Base-by-base conservation (phyloP, 2,888 invertebrate genomes). In the Lithophane semibrunnea region DNA sequence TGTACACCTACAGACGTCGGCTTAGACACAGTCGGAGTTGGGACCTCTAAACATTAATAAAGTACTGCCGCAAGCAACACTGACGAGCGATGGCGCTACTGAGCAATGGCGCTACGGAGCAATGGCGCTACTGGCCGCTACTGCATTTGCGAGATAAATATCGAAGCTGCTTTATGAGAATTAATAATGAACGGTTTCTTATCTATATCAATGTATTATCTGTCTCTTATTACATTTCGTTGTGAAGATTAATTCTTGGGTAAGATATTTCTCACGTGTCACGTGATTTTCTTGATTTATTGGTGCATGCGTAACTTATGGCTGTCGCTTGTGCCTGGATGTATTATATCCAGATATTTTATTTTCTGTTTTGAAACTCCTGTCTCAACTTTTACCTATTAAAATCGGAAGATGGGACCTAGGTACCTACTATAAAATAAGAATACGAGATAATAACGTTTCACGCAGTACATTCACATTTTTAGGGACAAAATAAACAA, bases 101-200 rank as follows among this genome's bases (percentile, higher is more conserved):
- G 77, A 75, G 70, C 54, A 60, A 80, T 69, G 61, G 69, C 12
- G 73, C 82, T 80, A 58, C 78, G 24, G 29, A 74, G 67, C 82
- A 80, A 82, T 79, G 60, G 75, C 18, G 73, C 81, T 81, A 61
- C 78, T n/a, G 73, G 52, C 64, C 49, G 84, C 89, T 88, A 88
- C 89, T 79, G 86, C 80, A 79, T 79, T 86, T 82, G 70, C 69
- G 72, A 89, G 88, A 90, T 90, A 85, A 89, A 87, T 88, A 89
- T 89, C 86, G 63, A 71, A 61, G 67, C 67, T 80, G 77, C 75
- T 80, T 65, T 83, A 84, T 74, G 66, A 77, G 63, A 70, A 79
- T 78, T 75, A 67, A 79, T 84, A 78, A 86, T 79, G 73, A 85
- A 74, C 63, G 52, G 73, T 78, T 64, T 63, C 80, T 80, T 82